These are phyloP conservation scores for Lithodes maja DNA, from an alignment of 2,888 invertebrate genomes.

Conservation along the genomic window DNA sequence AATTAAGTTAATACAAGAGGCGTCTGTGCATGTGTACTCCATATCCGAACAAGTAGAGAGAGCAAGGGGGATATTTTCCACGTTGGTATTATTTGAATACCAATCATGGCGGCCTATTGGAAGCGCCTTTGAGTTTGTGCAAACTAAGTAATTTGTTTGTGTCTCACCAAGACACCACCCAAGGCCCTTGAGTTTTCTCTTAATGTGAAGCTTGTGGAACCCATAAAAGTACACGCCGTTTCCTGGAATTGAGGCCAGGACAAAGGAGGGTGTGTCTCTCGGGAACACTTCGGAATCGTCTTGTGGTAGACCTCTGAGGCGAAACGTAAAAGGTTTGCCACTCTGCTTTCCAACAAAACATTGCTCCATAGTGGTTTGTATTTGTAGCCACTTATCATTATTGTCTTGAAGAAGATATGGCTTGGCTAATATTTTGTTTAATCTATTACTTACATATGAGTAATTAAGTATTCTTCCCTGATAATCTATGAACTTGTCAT, in stretches of 20 bases:
- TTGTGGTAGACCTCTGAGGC: conserved; percentile 10
- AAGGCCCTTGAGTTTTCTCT: background rate
- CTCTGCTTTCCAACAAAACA: conserved; percentile 15
- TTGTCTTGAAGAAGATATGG: background rate
- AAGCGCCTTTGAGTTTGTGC: background rate
- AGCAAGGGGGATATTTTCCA: background rate
- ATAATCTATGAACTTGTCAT: conserved; percentile 11
- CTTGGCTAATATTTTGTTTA: background rate
- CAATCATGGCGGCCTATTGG: conserved; percentile 33
- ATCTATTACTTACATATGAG: background rate
- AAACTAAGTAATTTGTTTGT: background rate
- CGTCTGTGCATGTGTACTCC: conserved; percentile 37
- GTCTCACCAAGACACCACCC: conserved; percentile 26
- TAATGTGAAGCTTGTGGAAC: conserved; percentile 26
- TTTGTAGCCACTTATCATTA: background rate
- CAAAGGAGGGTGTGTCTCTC: conserved; percentile 7
- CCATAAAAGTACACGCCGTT: conserved; percentile 42
- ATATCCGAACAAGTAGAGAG: conserved; percentile 28
- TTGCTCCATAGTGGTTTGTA: background rate
- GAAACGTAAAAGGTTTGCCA: background rate
- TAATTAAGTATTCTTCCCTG: background rate
- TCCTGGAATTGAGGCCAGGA: conserved; percentile 11
- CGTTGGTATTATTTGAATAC: background rate
- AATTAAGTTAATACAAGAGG: conserved; percentile 28
- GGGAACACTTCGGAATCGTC: background rate